A percentile compares a stretch with the other conserved stretches of the same genome.
Conservation (phyloP, 2,797 vertebrate species). For the Taeniopygia guttata region DNA sequence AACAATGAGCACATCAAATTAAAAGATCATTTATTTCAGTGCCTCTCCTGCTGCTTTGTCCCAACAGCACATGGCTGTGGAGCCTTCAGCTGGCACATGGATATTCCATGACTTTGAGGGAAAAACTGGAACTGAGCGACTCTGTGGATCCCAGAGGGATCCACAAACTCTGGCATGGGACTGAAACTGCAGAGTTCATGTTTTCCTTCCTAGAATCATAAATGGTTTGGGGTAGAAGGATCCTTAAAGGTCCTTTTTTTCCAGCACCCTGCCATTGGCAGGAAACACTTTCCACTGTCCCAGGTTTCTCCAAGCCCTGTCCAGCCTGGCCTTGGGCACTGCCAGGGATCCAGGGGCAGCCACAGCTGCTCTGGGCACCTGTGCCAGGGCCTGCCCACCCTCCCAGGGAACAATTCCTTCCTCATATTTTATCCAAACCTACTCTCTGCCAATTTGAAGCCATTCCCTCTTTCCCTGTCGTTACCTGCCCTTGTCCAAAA, state of each 20-base stretch:
- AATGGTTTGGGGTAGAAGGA: background rate
- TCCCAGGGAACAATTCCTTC: accelerated
- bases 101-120: background rate
- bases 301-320: accelerated
- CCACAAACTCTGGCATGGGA: background rate
- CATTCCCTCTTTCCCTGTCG: background rate
- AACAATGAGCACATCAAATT: constrained; percentile 36
- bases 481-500: background rate
- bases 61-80: background rate
- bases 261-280: background rate
- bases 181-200: background rate
- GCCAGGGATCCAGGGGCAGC: background rate
- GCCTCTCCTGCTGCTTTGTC: background rate
- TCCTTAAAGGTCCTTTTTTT: background rate
- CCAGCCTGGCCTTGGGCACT: background rate
- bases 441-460: background rate
- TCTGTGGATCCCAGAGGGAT: background rate
- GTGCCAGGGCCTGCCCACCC: accelerated
- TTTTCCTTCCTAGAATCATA: background rate
- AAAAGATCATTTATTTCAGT: constrained; percentile 42
- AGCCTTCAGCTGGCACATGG: background rate
- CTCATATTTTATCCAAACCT: background rate
- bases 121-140: background rate
- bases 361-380: background rate
- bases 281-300: accelerated